These are phyloP conservation scores for Sphecodes monilicornis DNA, from an alignment of 2,888 invertebrate genomes.

Conservation along the genomic window DNA sequence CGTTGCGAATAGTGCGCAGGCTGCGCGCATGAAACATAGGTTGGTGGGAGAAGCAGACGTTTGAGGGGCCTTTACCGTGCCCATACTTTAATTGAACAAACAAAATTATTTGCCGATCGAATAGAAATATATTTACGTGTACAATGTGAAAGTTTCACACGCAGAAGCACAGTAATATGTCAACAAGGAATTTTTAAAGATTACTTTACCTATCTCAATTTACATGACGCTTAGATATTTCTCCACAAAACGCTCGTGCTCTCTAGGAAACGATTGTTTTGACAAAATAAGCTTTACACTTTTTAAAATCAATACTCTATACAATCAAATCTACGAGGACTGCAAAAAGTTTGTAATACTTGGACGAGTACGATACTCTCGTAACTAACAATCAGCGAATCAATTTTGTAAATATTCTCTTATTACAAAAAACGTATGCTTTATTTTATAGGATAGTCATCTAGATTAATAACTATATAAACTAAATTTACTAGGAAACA, in stretches of 20 bases:
- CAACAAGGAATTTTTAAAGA: constrained; percentile 34
- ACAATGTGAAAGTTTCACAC: constrained; percentile 37
- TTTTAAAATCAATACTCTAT: background rate
- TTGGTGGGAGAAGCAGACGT: no score
- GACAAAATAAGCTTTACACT: background rate
- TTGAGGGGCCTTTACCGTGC: no score
- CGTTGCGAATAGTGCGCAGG: no score
- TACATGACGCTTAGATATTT: constrained; percentile 50
- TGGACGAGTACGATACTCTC: background rate
- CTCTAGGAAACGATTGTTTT: background rate
- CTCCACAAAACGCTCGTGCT: constrained; percentile 41
- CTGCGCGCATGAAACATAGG: no score
- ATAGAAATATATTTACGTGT: background rate
- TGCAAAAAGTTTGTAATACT: background rate
- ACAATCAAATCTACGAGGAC: no score
- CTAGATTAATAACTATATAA: background rate
- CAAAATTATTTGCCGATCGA: no score
- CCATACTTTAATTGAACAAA: no score
- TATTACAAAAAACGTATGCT: no score
- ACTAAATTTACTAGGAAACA: no score
- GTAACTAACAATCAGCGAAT: background rate
- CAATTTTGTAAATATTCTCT: background rate
- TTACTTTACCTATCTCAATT: constrained; percentile 41
- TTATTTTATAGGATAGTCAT: background rate
- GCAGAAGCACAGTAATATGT: constrained; percentile 25